Percentiles rank a stretch among this genome's conserved stretches.
Evolutionary conservation across 2,797 vertebrate species (phyloP).

Genomic region (Gadopsis marmoratus): DNA sequence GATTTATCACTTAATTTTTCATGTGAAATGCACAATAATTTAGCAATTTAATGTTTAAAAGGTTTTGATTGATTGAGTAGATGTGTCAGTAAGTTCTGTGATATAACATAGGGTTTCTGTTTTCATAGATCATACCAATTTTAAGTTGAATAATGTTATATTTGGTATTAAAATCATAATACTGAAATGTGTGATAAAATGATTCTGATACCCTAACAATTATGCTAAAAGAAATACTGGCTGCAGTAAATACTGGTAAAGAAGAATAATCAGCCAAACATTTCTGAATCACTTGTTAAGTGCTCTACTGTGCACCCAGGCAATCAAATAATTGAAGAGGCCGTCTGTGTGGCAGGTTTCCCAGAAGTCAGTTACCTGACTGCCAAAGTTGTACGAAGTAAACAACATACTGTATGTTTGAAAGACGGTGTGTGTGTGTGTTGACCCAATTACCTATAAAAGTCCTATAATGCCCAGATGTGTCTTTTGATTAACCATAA

Average conservation of each 20-base stretch:
- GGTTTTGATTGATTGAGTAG: not conserved
- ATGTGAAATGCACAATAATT: not conserved
- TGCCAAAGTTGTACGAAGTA: slow-evolving; percentile 45
- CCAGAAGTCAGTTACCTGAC: slow-evolving; percentile 47
- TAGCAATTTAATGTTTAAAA: not conserved
- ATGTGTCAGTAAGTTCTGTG: not conserved
- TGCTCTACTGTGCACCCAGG: not conserved
- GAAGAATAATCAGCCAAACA: not conserved
- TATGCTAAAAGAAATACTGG: not conserved
- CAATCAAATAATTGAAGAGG: slow-evolving; percentile 55
- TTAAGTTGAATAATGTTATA: not conserved
- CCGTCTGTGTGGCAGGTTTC: slow-evolving; percentile 34
- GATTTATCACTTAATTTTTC: not conserved
- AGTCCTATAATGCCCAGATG: not conserved
- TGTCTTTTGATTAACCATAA: not conserved
- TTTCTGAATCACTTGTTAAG: slow-evolving; percentile 8
- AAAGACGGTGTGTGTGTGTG: slow-evolving; percentile 21
- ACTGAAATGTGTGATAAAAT: not conserved
- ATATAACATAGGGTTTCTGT: not conserved
- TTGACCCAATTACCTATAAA: not conserved
- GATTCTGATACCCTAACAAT: not conserved
- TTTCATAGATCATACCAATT: not conserved
- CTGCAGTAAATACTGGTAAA: not conserved
- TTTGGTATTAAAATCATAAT: not conserved
- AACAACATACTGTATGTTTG: slow-evolving; percentile 78